Evolutionary conservation across 1,140 invertebrate genomes (phyloP), one percentile per base, ranked within the genome.

Genomic region (Caenorhabditis brenneri): DNA sequence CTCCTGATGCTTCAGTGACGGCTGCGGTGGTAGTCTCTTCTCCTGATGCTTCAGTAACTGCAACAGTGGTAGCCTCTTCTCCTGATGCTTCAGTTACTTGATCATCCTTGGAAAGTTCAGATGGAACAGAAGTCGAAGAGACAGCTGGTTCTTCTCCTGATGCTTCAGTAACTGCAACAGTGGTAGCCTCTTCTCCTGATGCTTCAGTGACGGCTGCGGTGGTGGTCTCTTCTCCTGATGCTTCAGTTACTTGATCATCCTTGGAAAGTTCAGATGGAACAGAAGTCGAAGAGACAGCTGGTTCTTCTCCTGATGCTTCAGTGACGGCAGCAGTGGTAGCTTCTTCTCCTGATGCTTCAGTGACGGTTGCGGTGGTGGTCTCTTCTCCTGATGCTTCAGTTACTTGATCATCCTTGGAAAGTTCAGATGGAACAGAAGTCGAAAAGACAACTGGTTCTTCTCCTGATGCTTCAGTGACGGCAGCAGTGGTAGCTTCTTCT

Each of bases 61-160:
- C 55, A 19, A 15, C 69, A 16, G 53, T 78, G 16, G 60, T 78
- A 19, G 82, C 36, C 39, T 74, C 81, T 83, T 79, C 81, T 29
- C 29, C 48, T 9, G 53, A 31, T 5, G 9, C 48, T 58, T 78
- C 58, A 31, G 84, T 78, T 9, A 78, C n/a, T n/a, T n/a, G n/a
- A n/a, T n/a, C n/a, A n/a, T n/a, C n/a, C n/a, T n/a, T n/a, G n/a
- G n/a, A n/a, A n/a, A n/a, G n/a, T n/a, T n/a, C n/a, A n/a, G n/a
- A n/a, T n/a, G n/a, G n/a, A n/a, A n/a, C n/a, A n/a, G n/a, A n/a
- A n/a, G n/a, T n/a, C 58, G 29, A 65, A 31, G 12, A 22, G 2
- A 16, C 65, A 80, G 7, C 65, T 79, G 7, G 81, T 49, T 74
- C 81, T 83, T 31, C 39, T 42, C 39, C 81, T 7, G 15, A 31